Evolutionary conservation across 2,113 vertebrate genomes (phyloP), one percentile per base, ranked within the genome.

Genomic region (Rhinopomastus cyanomelas): DNA sequence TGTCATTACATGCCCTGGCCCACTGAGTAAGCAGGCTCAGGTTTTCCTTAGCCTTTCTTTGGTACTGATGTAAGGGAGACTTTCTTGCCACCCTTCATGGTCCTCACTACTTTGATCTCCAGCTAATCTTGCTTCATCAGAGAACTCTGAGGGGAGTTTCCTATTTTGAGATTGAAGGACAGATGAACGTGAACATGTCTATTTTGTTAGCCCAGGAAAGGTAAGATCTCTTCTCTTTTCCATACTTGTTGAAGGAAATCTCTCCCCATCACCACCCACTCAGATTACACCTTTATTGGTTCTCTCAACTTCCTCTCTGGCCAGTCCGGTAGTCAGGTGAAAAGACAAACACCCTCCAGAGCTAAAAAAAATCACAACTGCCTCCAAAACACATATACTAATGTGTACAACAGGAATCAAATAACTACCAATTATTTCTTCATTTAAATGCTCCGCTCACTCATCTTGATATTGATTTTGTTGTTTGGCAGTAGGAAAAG

Each of bases 391-490:
- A 42, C 4, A 21, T 36, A 32, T 48, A 51, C 16, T 29, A 26
- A 3, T 32, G 30, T 39, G 29, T 52, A 91, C 49, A 49, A 36
- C 1, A 85, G 27, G 37, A 93, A 79, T 78, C 64, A 93, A 88
- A 77, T 39, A 42, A 66, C 23, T 77, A 52, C 16, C 39, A 48
- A 9, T 85, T 91, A 69, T 69, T 90, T 90, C 62, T 85, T 88
- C 46, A 85, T 92, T 95, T 87, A 87, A 80, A 68, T 56, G 12
- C 12, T 62, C 74, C 62, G 42, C 48, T 91, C 39, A 16, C 16
- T 94, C 53, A 80, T 84, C 67, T 94, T 81, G 62, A 37, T 68
- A 94, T 59, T 76, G 21, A 39, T 77, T 62, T 91, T 85, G 90
- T 88, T 81, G 42, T 92, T 66, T n/a, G 81, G 32, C 37, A 83